phyloP scores from a whole-genome alignment of 1,140 invertebrate species.

The Hylaeus volcanicus region DNA sequence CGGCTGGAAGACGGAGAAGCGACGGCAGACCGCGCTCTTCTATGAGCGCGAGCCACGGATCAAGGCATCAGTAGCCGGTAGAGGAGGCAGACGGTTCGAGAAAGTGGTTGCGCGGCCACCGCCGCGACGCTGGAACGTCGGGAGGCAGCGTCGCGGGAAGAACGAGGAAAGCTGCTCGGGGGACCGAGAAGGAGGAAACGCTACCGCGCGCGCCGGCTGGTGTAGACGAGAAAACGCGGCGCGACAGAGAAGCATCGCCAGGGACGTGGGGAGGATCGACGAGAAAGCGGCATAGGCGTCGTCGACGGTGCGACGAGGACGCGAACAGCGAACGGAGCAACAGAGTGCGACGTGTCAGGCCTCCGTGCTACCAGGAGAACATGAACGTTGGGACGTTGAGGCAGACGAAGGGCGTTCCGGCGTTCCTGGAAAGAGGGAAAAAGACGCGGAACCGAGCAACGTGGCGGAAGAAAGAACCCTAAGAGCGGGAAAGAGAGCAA shows the following conservation, averaged over 20 bases:
- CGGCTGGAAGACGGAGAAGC: not conserved
- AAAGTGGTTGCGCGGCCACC: conserved; percentile 15
- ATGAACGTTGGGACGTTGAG: conserved; percentile 60
- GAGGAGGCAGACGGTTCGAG: conserved; percentile 64
- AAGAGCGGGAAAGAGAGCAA: conserved; percentile 24
- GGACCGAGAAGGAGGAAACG: conserved; percentile 48
- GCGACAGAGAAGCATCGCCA: conserved; percentile 27
- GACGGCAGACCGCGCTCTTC: conserved; percentile 75
- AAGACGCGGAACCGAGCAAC: conserved; percentile 50
- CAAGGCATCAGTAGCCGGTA: conserved; percentile 77
- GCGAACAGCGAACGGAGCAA: conserved; percentile 72
- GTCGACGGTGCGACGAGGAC: conserved; percentile 69
- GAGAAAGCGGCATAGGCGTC: conserved; percentile 64
- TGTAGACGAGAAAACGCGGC: conserved; percentile 35
- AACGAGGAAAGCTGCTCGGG: conserved; percentile 36
- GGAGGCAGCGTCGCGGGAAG: conserved; percentile 21
- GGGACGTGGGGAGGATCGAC: conserved; percentile 23
- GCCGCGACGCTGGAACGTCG: conserved; percentile 26
- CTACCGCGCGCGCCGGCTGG: conserved; percentile 22
- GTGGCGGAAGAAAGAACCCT: conserved; percentile 30
- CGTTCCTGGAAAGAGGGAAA: conserved; percentile 58
- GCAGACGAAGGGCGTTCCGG: conserved; percentile 64
- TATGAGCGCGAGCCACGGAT: conserved; percentile 68
- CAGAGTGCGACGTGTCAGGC: conserved; percentile 78
- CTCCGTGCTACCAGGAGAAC: conserved; percentile 78